These are phyloP conservation scores for Corynorhinus townsendii DNA, from an alignment of 2,113 vertebrate species.

Conservation along the genomic window DNA sequence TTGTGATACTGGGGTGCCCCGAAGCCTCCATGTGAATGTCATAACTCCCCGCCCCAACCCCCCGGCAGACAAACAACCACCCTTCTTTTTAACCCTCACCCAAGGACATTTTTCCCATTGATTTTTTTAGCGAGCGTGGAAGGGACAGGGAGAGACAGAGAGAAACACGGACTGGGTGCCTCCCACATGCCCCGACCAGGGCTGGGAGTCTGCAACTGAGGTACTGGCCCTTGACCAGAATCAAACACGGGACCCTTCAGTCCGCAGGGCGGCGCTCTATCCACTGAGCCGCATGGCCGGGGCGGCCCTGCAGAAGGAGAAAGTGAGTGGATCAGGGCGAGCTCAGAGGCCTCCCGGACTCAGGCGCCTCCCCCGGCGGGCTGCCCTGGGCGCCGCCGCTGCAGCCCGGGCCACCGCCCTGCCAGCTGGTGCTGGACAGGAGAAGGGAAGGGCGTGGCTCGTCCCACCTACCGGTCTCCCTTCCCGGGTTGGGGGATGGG, in stretches of 20 bases:
- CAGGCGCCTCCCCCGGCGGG: background rate
- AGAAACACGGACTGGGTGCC: no score
- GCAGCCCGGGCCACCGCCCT: background rate
- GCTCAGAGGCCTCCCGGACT: background rate
- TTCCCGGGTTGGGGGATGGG: background rate
- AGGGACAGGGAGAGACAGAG: no score
- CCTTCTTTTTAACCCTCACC: no score
- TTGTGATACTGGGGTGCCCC: background rate
- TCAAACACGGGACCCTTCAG: no score
- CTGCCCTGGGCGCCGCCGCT: background rate
- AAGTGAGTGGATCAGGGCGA: background rate
- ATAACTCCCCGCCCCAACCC: background rate
- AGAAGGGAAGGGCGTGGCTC: background rate
- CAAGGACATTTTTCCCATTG: no score
- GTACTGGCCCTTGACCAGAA: no score
- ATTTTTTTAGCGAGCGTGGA: no score
- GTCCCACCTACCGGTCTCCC: background rate
- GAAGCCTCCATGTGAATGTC: background rate
- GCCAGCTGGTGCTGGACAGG: background rate
- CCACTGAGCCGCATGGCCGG: no score
- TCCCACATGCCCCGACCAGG: no score
- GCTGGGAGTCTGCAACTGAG: no score
- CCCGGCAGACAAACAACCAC: background rate
- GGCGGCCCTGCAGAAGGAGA: background rate
- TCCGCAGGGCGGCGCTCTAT: no score